A percentile compares a stretch with the other conserved stretches of the same genome.
These are phyloP conservation scores for Vesta saturnalis DNA, from an alignment of 2,888 invertebrate genomes.

Conservation along the genomic window DNA sequence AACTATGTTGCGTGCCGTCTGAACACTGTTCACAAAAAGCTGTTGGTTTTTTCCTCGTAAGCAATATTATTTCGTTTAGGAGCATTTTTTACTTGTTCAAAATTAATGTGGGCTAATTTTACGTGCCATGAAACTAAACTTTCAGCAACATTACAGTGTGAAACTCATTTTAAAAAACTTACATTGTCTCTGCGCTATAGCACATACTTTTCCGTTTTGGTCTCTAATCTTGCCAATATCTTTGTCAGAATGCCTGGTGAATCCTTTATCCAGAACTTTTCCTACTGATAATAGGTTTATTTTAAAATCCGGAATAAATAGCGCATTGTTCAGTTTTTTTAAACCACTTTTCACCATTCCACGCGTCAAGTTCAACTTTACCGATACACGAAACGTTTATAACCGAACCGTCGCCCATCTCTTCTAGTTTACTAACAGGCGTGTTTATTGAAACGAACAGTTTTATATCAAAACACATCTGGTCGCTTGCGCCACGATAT, in stretches of 20 bases:
- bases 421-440: background rate
- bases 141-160: background rate
- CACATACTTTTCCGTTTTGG: too few species aligned
- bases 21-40: conserved; percentile 10
- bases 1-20: conserved; percentile 10
- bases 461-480: conserved; percentile 34
- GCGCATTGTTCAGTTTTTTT: conserved; percentile 14
- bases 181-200: too few species aligned
- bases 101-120: conserved; percentile 13
- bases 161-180: too few species aligned
- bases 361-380: conserved; percentile 13
- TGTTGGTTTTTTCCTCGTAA: background rate
- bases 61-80: background rate
- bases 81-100: conserved; percentile 8
- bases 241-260: background rate
- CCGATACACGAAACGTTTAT: conserved; percentile 28
- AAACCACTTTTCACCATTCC: conserved; percentile 26
- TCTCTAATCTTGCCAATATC: too few species aligned
- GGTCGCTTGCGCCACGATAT: conserved; percentile 43
- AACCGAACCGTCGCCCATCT: conserved; percentile 22
- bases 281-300: too few species aligned
- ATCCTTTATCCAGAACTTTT: conserved; percentile 39
- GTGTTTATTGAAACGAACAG: background rate
- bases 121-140: conserved; percentile 2
- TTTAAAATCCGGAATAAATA: conserved; percentile 29